Evolutionary conservation across 2,888 invertebrate species (phyloP).

Genomic region (Tetheella fluctuosa): DNA sequence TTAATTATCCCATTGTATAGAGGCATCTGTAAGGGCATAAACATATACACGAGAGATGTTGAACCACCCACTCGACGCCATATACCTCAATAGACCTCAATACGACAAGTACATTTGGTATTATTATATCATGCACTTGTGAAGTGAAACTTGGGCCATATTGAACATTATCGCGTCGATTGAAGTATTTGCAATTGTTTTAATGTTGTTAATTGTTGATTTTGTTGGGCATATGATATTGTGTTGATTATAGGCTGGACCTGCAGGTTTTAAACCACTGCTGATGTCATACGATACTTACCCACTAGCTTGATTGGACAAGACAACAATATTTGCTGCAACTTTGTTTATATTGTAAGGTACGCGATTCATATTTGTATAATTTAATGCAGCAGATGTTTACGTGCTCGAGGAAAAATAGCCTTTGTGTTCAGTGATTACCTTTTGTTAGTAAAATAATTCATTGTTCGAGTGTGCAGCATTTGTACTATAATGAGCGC

Average conservation of each 20-base stretch:
- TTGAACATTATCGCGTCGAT: background rate
- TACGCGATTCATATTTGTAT: background rate
- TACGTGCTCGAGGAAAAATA: constrained; percentile 12
- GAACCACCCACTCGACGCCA: background rate
- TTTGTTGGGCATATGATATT: background rate
- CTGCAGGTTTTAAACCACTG: background rate
- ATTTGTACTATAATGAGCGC: background rate
- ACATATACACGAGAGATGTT: background rate
- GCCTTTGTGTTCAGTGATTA: constrained; percentile 24
- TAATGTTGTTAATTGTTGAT: background rate
- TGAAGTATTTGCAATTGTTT: background rate
- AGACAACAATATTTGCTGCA: background rate
- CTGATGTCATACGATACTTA: background rate
- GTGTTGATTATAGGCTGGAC: background rate
- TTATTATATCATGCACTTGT: background rate
- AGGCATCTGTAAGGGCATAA: constrained; percentile 11
- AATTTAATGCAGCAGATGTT: constrained; percentile 3
- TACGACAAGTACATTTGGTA: background rate
- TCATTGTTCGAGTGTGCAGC: constrained; percentile 15
- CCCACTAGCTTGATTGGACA: background rate
- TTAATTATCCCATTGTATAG: constrained; percentile 22
- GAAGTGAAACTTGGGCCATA: background rate
- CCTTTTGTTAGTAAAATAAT: constrained; percentile 33
- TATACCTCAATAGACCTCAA: constrained; percentile 1
- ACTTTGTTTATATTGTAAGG: background rate